Base-by-base conservation (phyloP, 2,888 invertebrate species). In the Leptinotarsa juncta region DNA sequence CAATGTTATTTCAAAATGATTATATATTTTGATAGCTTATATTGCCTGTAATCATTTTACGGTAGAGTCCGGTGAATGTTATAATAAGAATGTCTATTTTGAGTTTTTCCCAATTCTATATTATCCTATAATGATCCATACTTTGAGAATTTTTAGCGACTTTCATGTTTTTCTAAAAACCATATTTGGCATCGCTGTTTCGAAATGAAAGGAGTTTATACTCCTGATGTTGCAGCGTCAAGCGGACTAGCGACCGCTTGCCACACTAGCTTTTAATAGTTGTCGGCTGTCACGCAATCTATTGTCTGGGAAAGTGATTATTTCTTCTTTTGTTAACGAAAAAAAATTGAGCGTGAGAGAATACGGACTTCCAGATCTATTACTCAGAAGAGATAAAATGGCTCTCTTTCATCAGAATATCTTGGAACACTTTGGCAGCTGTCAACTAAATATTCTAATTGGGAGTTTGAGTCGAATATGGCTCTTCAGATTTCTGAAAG, bases 191-290 rank as follows among this genome's bases (percentile, higher is more conserved):
- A 57, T 23, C 57, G 23, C 23, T 57, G 53, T 15, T 20, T 12
- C 4, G 57, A 26, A 57, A 23, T 23, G 57, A 57, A 57, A 57
- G 57, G 23, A 20, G 26, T 62, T 32, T 32, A 32, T 32, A 16
- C 42, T 57, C 42, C 7, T 62, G 62, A 32, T 16, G 62, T 62
- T n/a, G 32, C 62, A 55, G 42, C 55, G 55, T 69, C 69, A 69
- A 57, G 53, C 57, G 48, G 69, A 69, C 55, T 69, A 60, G 57
- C 57, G 20, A 57, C 57, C 57, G 51, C 51, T 18, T 32, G 51
- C 57, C 15, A 62, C 62, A 62, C 62, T 32, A 69, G 57, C 57
- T 69, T 57, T 69, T 69, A 53, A 55, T 69, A 69, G 57, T 57
- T 18, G 26, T 69, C 15, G 55, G 57, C 50, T 69, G 69, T 57